phyloP scores from a whole-genome alignment of 2,888 invertebrate genomes.

The Protophormia terraenovae region DNA sequence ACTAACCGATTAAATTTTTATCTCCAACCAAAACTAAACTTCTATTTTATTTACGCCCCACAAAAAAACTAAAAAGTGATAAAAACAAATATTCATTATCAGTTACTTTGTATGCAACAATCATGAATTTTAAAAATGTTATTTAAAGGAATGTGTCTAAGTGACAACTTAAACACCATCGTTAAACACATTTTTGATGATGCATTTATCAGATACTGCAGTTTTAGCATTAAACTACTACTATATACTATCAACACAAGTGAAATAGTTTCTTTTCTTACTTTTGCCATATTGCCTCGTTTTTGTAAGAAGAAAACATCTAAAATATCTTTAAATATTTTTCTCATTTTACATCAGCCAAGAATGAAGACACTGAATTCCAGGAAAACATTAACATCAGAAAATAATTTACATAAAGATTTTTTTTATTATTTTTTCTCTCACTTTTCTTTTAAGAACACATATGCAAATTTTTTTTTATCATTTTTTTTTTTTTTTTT shows the following conservation, averaged over 20 bases:
- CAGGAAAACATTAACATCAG: slow-evolving; percentile 72
- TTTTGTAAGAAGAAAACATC: neutral
- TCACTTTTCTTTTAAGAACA: neutral
- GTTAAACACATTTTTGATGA: slow-evolving; percentile 23
- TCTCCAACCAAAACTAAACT: no score
- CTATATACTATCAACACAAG: neutral
- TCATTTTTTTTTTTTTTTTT: neutral
- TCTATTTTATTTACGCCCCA: no score
- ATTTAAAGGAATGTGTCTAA: slow-evolving; percentile 28
- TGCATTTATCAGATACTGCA: neutral
- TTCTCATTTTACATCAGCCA: no score
- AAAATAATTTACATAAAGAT: slow-evolving; percentile 54
- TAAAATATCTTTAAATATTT: neutral
- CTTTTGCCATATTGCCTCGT: neutral
- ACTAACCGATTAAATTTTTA: no score
- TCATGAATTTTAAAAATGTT: slow-evolving; percentile 6
- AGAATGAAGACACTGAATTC: slow-evolving; percentile 70
- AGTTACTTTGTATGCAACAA: neutral
- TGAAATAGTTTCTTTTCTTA: neutral
- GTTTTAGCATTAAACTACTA: neutral
- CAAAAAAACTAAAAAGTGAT: neutral
- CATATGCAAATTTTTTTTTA: slow-evolving; percentile 41
- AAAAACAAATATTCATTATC: neutral
- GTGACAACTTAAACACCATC: slow-evolving; percentile 23
- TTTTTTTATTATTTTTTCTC: neutral